Evolutionary conservation across 2,797 vertebrate genomes (phyloP).

Genomic region (Nyctalus aviator): DNA sequence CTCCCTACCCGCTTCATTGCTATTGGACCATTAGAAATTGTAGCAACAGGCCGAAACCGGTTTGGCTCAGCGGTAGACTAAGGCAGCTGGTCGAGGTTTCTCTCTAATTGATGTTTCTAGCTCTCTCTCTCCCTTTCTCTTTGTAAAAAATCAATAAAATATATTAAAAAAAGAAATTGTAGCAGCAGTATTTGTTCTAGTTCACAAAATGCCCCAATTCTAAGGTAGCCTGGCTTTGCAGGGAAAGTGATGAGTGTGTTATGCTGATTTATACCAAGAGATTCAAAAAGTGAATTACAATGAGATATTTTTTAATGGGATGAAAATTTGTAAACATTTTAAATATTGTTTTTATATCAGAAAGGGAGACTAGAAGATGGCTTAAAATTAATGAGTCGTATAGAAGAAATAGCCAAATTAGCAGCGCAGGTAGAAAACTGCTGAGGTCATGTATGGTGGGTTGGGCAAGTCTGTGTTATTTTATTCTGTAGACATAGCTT

Average conservation of each 20-base stretch:
- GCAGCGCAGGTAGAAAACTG: background rate
- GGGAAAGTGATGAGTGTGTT: background rate
- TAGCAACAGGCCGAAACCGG: background rate
- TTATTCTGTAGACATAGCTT: background rate
- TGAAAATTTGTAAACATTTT: background rate
- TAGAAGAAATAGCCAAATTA: background rate
- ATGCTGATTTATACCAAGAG: conserved; percentile 18
- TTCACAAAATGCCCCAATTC: background rate
- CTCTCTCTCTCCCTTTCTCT: too few species aligned
- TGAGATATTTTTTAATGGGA: background rate
- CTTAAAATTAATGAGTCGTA: background rate
- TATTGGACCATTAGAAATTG: background rate
- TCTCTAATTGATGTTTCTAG: too few species aligned
- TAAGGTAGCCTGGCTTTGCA: background rate
- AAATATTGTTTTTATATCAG: background rate
- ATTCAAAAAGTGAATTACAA: background rate
- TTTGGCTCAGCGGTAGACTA: too few species aligned
- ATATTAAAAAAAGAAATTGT: background rate
- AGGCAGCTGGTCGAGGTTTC: too few species aligned
- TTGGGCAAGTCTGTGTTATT: background rate
- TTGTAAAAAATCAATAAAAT: too few species aligned
- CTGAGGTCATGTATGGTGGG: background rate
- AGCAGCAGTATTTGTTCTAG: background rate
- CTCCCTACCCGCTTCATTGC: background rate
- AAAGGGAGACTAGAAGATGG: background rate